phyloP scores from a whole-genome alignment of 2,797 vertebrate genomes.

The Alca torda region DNA sequence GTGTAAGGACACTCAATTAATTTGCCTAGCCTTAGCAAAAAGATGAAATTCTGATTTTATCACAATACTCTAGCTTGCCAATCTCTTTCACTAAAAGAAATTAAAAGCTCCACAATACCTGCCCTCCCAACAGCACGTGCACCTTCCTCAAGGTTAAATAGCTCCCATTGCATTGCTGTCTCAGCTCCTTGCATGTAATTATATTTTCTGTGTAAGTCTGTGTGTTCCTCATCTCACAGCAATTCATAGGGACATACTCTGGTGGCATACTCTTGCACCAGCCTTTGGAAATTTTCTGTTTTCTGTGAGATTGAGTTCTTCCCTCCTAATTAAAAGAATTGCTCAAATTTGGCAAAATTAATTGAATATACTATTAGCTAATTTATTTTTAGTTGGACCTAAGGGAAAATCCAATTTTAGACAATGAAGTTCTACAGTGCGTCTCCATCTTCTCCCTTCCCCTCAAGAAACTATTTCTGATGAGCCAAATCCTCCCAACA shows the following conservation, averaged over 20 bases:
- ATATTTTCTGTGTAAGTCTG: neutral
- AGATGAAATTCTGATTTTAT: neutral
- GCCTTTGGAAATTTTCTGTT: slow-evolving; percentile 52
- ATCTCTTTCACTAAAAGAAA: neutral
- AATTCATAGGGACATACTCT: slow-evolving; percentile 10
- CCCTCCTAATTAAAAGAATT: slow-evolving; percentile 59
- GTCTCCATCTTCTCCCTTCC: neutral
- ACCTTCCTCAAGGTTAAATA: slow-evolving; percentile 30
- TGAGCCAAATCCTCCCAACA: neutral
- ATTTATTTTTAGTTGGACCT: slow-evolving; percentile 66
- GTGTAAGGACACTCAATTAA: neutral
- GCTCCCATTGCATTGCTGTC: neutral
- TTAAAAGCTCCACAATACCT: neutral
- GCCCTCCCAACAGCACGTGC: neutral
- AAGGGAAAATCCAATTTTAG: slow-evolving; percentile 60
- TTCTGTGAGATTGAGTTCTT: slow-evolving; percentile 58
- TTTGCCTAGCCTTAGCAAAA: neutral
- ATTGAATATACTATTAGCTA: slow-evolving; percentile 64
- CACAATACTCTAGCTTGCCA: neutral
- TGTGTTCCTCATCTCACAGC: neutral
- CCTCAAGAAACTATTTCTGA: neutral
- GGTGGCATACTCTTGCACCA: neutral
- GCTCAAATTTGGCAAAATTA: slow-evolving; percentile 55
- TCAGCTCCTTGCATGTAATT: neutral
- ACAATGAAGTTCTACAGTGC: neutral